These are phyloP conservation scores for Musca domestica DNA, from an alignment of 1,140 invertebrate genomes.

Conservation along the genomic window DNA sequence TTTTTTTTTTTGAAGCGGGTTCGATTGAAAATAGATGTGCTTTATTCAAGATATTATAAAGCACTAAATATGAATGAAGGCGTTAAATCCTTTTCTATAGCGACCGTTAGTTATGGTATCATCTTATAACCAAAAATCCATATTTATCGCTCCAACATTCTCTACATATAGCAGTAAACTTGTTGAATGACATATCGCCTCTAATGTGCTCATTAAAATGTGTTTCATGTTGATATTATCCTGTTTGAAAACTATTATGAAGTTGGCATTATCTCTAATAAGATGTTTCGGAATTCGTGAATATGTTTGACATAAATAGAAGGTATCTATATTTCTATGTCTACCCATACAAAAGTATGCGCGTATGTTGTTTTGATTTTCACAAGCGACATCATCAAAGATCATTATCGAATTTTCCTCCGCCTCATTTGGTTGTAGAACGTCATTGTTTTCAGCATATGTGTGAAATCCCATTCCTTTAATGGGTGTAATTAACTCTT, in stretches of 20 bases:
- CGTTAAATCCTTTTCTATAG: conserved; percentile 39
- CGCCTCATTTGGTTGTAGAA: conserved; percentile 29
- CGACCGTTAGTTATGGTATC: conserved; percentile 32
- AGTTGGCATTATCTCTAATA: conserved; percentile 50
- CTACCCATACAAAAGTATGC: conserved; percentile 48
- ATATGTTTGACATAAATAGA: conserved; percentile 52
- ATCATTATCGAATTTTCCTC: conserved; percentile 43
- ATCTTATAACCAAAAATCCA: conserved; percentile 40
- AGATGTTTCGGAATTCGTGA: conserved; percentile 51
- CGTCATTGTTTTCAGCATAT: not conserved
- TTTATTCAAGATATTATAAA: no score
- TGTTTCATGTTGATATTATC: conserved; percentile 52
- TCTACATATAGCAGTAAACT: conserved; percentile 33
- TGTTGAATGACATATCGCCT: conserved; percentile 44
- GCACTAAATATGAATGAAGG: no score
- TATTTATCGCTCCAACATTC: conserved; percentile 36
- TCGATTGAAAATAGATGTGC: no score
- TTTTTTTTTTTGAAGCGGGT: no score
- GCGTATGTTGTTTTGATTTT: conserved; percentile 40
- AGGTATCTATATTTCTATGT: conserved; percentile 46
- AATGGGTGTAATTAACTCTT: conserved; percentile 30
- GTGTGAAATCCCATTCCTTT: conserved; percentile 10
- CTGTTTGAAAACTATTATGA: conserved; percentile 51
- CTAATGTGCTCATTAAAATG: conserved; percentile 49
- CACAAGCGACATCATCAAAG: conserved; percentile 51